phyloP scores from a whole-genome alignment of 2,888 invertebrate species.

The Pammene aurita region DNA sequence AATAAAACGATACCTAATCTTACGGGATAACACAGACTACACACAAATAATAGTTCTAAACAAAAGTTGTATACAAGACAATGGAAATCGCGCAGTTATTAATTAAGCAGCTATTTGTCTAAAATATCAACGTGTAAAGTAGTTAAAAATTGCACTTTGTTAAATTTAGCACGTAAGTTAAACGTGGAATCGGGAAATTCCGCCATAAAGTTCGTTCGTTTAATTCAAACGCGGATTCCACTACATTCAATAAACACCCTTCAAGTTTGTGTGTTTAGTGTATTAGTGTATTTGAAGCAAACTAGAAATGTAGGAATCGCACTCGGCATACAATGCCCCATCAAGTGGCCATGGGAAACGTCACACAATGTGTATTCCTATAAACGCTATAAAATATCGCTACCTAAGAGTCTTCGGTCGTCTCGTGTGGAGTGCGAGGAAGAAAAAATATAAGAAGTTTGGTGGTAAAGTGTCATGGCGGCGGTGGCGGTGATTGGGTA shows the following conservation, averaged over 20 bases:
- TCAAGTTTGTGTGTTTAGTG: slow-evolving; percentile 9
- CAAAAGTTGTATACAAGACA: too few species aligned
- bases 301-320: slow-evolving; percentile 32
- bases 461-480: slow-evolving; percentile 70
- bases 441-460: slow-evolving; percentile 68
- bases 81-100: too few species aligned
- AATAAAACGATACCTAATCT: too few species aligned
- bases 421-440: slow-evolving; percentile 53
- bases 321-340: slow-evolving; percentile 24
- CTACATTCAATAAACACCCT: slow-evolving; percentile 4
- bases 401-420: slow-evolving; percentile 61
- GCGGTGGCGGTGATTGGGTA: slow-evolving; percentile 59
- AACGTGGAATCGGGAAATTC: slow-evolving; percentile 6
- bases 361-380: slow-evolving; percentile 69
- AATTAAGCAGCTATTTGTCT: too few species aligned
- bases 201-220: slow-evolving; percentile 3
- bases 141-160: not conserved
- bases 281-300: slow-evolving; percentile 21
- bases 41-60: too few species aligned
- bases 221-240: not conserved
- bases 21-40: too few species aligned
- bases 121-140: too few species aligned
- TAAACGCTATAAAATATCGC: slow-evolving; percentile 51
- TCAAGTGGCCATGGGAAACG: slow-evolving; percentile 60
- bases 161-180: not conserved